Evolutionary conservation across 2,888 invertebrate genomes (phyloP).

Genomic region (Eustalomyia histrio): DNA sequence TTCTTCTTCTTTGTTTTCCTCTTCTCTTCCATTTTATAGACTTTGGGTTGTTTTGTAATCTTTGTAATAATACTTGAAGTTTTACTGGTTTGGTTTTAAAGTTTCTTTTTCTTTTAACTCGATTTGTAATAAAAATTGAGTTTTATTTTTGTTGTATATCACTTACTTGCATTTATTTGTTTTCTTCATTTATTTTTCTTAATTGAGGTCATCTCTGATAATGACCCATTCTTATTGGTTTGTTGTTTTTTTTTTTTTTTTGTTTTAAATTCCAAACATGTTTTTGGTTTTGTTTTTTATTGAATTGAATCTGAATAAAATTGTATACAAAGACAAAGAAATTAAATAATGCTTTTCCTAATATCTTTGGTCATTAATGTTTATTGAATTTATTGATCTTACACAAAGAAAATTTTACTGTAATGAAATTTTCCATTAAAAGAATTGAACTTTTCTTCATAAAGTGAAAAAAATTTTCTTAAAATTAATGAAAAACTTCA

Average conservation of each 20-base stretch:
- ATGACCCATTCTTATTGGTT: slow-evolving; percentile 31
- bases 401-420: too few species aligned
- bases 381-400: too few species aligned
- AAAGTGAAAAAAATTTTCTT: too few species aligned
- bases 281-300: slow-evolving; percentile 14
- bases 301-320: slow-evolving; percentile 13
- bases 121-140: slow-evolving; percentile 44
- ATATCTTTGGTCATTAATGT: too few species aligned
- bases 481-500: too few species aligned
- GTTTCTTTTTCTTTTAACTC: slow-evolving; percentile 21
- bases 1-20: background rate
- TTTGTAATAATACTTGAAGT: slow-evolving; percentile 20
- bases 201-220: slow-evolving; percentile 57
- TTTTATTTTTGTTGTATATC: slow-evolving; percentile 13
- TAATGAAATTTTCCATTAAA: too few species aligned
- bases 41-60: slow-evolving; percentile 33
- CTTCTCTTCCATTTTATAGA: background rate
- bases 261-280: slow-evolving; percentile 37
- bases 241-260: slow-evolving; percentile 10
- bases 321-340: slow-evolving; percentile 7
- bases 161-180: background rate
- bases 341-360: background rate
- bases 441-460: too few species aligned
- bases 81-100: slow-evolving; percentile 22
- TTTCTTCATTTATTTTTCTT: slow-evolving; percentile 28